Percentiles rank a stretch among this genome's conserved stretches.
Conservation (phyloP, 2,797 vertebrate species). For the Rhinogobio ventralis region DNA sequence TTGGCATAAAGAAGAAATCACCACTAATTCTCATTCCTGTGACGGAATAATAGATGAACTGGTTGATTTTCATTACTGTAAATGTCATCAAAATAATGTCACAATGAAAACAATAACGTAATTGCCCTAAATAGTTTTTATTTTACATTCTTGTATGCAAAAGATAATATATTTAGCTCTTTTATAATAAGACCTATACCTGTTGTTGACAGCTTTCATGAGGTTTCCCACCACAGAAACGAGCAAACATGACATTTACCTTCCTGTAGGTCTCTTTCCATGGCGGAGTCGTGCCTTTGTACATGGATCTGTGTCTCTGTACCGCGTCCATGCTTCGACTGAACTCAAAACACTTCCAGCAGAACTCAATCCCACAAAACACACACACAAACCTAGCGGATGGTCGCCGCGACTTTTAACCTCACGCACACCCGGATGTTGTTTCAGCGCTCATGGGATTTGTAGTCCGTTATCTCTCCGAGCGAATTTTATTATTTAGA, state of each 20-base stretch:
- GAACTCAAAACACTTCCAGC: not conserved
- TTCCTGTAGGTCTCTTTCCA: constrained; percentile 82
- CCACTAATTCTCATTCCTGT: not conserved
- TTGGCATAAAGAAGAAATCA: not conserved
- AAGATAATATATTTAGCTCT: not conserved
- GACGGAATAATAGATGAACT: not conserved
- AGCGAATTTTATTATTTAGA: no score
- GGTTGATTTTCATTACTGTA: no score
- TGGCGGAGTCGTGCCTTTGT: constrained; percentile 79
- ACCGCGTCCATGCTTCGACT: constrained; percentile 69
- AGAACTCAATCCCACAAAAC: not conserved
- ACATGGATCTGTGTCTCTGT: constrained; percentile 77
- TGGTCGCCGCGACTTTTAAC: constrained; percentile 45
- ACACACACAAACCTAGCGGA: not conserved
- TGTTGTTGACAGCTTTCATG: not conserved
- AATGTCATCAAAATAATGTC: not conserved
- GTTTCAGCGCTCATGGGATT: constrained; percentile 30
- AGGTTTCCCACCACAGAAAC: no score
- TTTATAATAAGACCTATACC: not conserved
- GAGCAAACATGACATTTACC: constrained; percentile 59
- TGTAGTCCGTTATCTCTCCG: constrained; percentile 42
- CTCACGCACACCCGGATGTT: constrained; percentile 51
- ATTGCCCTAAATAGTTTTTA: no score
- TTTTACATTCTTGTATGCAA: not conserved
- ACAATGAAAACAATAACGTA: not conserved